Evolutionary conservation across 2,888 invertebrate genomes (phyloP), one percentile per base, ranked within the genome.

Genomic region (Drosophila atripex): DNA sequence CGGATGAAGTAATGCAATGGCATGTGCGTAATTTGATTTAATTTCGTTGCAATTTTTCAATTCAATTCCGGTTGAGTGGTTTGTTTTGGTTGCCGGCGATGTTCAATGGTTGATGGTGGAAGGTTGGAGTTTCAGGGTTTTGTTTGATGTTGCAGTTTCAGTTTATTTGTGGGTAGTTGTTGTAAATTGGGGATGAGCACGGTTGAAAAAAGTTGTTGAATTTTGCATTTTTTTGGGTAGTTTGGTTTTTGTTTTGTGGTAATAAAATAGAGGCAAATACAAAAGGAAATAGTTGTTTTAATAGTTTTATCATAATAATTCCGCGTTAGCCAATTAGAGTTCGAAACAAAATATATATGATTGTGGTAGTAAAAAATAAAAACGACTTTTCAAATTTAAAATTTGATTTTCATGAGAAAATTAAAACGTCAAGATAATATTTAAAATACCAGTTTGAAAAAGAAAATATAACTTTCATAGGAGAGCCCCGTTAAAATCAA

Each of bases 281-380:
- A 80, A 83, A 82, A 78, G 80, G 75, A 87, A 85, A 85, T 82
- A 85, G 83, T 80, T 80, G 88, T 87, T 86, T 87, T 86, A 88
- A 88, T 87, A 88, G 85, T 87, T 80, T 79, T 88, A 78, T 77
- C 76, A 77, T 75, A 77, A 73, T 54, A 75, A 85, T 88, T 88
- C 78, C 65, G 73, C 53, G 71, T 45, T 55, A 60, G 80, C 87
- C 87, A 86, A 88, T 78, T 53, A 28, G 35, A 43, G 45, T 69
- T 76, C 2, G n/a, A 35, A 32, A 6, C n/a, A 35, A 35, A 14
- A 6, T 7, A 1, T 35, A 6, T 6, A 35, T 35, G 35, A 35
- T 5, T n/a, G 5, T n/a, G 35, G 35, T 35, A n/a, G 35, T 35
- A 35, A 35, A 12, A n/a, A 35, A 35, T 8, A 18, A 18, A 39